Evolutionary conservation across 1,140 invertebrate genomes (phyloP), one percentile per base, ranked within the genome.

Genomic region (Penaeus japonicus): DNA sequence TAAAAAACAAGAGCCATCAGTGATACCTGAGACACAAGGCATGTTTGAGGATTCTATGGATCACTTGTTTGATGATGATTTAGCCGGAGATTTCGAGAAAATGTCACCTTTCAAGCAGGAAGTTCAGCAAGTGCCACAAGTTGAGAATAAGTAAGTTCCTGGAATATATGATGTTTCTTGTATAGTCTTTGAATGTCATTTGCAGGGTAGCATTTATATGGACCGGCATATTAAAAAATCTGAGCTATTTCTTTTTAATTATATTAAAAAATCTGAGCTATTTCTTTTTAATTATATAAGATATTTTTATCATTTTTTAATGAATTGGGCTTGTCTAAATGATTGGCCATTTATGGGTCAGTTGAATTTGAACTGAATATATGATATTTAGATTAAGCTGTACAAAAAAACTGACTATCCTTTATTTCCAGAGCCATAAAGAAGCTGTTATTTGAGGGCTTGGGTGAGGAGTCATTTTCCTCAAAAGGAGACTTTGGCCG

Each of bases 21-120:
- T 47, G 47, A 15, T 4, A 17, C 15, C 57, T 62, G 57, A 83
- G 4, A 54, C 18, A n/a, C 5, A 82, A 22, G 47, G 62, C 47
- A 32, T 18, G 2, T 62, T 80, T 27, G 85, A 79, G n/a, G 54
- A 81, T 24, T 39, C 80, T n/a, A 39, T 82, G 55, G 32, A 70
- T 35, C n/a, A 82, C 20, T 18, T 82, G 12, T 70, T 82, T 22
- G 65, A 81, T 88, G 86, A 88, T 32, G 70, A 82, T 7, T 55
- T 88, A 32, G 86, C 86, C 27, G 4, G 17, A 54, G 59, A 70
- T 54, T 82, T 88, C 70, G 86, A 88, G 22, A 55, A 70, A 12
- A 88, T 88, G 86, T 88, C 86, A 32, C 86, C 86, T n/a, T 88
- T 88, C 62, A 88, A 88, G 54, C 20, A 82, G 53, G 18, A 55